phyloP scores from a whole-genome alignment of 2,888 invertebrate species.

The Xestia sexstrigata region DNA sequence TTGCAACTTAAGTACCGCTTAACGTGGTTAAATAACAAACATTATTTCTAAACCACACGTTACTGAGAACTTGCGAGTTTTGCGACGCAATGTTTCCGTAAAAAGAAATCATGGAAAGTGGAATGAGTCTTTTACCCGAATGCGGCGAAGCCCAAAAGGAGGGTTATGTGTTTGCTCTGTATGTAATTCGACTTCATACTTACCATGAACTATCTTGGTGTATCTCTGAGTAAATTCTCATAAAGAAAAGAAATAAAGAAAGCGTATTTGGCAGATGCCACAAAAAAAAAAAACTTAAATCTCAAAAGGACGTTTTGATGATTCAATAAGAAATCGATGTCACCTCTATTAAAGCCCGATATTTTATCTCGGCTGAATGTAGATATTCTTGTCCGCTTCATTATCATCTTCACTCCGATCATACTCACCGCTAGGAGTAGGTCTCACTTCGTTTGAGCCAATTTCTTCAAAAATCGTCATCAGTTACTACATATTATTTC shows the following conservation, averaged over 20 bases:
- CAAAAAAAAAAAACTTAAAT: too few relatives aligned
- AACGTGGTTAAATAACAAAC: conserved; percentile 47
- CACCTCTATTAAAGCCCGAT: neutral
- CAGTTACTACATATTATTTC: neutral
- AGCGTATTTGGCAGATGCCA: too few relatives aligned
- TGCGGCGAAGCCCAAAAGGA: too few relatives aligned
- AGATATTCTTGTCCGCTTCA: neutral
- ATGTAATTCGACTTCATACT: neutral
- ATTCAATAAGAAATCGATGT: neutral
- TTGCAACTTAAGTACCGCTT: conserved; percentile 25
- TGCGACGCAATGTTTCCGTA: conserved; percentile 32
- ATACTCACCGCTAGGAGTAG: neutral
- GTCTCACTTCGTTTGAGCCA: neutral
- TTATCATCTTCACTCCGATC: neutral
- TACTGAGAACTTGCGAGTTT: conserved; percentile 42
- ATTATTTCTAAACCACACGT: conserved; percentile 43
- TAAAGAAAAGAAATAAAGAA: too few relatives aligned
- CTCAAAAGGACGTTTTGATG: neutral
- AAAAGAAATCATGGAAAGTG: conserved; percentile 51
- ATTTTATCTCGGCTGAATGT: neutral
- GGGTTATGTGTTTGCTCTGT: too few relatives aligned
- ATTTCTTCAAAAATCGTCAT: neutral
- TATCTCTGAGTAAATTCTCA: neutral
- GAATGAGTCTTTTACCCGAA: neutral
- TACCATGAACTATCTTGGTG: neutral